A percentile compares a stretch with the other conserved stretches of the same genome.
These are phyloP conservation scores for Schizaphis graminum DNA, from an alignment of 2,888 invertebrate genomes.

Conservation along the genomic window DNA sequence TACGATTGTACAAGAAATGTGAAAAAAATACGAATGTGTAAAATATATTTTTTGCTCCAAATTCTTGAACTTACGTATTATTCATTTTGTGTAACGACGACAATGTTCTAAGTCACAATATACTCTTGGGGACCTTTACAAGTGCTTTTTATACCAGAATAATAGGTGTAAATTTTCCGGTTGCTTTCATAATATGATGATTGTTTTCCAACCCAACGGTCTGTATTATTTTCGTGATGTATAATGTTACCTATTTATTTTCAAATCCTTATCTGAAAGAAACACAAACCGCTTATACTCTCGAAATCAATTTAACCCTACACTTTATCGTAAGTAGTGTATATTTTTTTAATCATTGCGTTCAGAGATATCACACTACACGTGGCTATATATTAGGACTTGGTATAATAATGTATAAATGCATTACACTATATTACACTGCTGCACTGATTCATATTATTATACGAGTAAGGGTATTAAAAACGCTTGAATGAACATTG, in stretches of 20 bases:
- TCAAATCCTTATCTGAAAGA: slow-evolving; percentile 41
- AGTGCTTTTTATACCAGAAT: slow-evolving; percentile 27
- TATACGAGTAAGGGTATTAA: neutral
- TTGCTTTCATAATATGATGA: neutral
- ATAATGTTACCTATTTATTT: neutral
- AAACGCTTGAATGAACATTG: neutral
- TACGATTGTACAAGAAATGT: neutral
- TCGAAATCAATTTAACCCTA: neutral
- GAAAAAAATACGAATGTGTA: neutral
- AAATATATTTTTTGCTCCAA: neutral
- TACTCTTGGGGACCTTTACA: too few species aligned
- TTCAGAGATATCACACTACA: neutral
- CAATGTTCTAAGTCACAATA: slow-evolving; percentile 3
- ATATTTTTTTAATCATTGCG: slow-evolving; percentile 2
- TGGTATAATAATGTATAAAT: neutral
- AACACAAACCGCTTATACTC: neutral
- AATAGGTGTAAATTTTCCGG: neutral
- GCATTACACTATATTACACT: neutral
- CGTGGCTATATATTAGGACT: neutral
- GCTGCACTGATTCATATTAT: neutral
- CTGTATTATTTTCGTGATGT: slow-evolving; percentile 18
- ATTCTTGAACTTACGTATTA: slow-evolving; percentile 13
- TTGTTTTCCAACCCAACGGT: slow-evolving; percentile 43
- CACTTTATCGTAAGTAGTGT: neutral
- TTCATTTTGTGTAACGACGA: slow-evolving; percentile 39